Base-by-base conservation (phyloP, 2,113 vertebrate genomes). In the Clarias gariepinus region DNA sequence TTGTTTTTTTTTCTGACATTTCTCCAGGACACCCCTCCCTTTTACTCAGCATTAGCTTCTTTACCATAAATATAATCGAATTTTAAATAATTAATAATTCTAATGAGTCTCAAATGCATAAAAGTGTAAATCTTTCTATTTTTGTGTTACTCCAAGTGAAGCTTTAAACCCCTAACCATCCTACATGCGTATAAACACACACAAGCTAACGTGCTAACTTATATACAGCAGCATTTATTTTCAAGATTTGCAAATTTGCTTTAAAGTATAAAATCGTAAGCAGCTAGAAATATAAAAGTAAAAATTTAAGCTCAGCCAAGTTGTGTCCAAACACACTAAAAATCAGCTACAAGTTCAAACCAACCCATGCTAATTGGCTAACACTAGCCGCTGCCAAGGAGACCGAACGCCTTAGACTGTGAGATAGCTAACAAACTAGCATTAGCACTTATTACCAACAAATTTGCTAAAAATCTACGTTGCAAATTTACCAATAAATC, bases 21-120 rank as follows among this genome's bases (percentile, higher is more conserved):
- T 87, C 41, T 68, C 71, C 76, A 87, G 76, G 47, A 58, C 77
- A 84, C 85, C 88, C 82, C 84, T 86, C 87, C 81, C 84, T 88
- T 83, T 86, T 58, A 25, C 25, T 66, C 81, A 25, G 23, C 60
- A 82, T 82, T 47, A 61, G 21, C 60, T n/a, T 63, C 33, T 63
- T 52, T 47, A 82, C 79, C 5, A 25, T 11, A n/a, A 36, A 7
- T 16, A 0, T 5, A 57, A n/a, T 11, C 16, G 10, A 11, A 79
- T 21, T 28, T 30, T 0, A 30, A 77, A 77, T 0, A 21, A 19
- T 3, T 60, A 33, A 36, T 68, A 28, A 66, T 2, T 6, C 15
- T 5, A 33, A 71, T 18, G 36, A 21, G 25, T 47, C 3, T 25
- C 10, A 74, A 47, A 6, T 55, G 5, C 52, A 28, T 25, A 55